Evolutionary conservation across 2,113 vertebrate species (phyloP), one percentile per base, ranked within the genome.

Genomic region (Sterrhoptilus dennistouni): DNA sequence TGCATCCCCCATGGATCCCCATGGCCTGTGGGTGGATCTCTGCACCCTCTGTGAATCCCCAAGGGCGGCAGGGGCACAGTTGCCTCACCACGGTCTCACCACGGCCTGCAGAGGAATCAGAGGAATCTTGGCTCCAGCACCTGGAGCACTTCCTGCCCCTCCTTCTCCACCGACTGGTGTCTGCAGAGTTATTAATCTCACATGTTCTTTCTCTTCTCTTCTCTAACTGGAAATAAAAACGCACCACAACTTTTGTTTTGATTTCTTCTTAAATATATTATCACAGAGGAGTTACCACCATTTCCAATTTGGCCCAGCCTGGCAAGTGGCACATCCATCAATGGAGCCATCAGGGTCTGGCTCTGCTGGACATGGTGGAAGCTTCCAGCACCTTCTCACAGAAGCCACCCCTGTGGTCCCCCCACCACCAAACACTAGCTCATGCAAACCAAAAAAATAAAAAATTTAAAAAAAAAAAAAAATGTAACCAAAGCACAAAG

Each of bases 41-140:
- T 31, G 11, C 17, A 31, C 19, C 18, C 29, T 17, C 53, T 5
- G 11, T 54, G 29, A 29, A 54, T 54, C 28, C 52, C 28, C 53
- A 12, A 0, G 24, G 52, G 70, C 13, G 27, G 24, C n/a, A 14
- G 69, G 81, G 22, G 6, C 17, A 22, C 33, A 38, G 68, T 8
- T 33, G 14, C 8, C 4, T 22, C 81, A 17, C 27, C 27, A 18
- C 22, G 33, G 17, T 4, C 31, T 17, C 28, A 33, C 35, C 35
- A 12, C 0, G 0, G 21, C 9, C 44, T 61, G 28, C 68, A 33
- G 38, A 27, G 38, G 38, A 45, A 45, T 7, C 27, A 33, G 47
- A 27, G 38, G 38, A 45, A 45, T 7, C 27, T 54, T 1, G 0
- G 36, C 36, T 52, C 15, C 0, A 0, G 47, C 0, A 0, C 8